Evolutionary conservation across 2,113 vertebrate genomes (phyloP), one percentile per base, ranked within the genome.

Genomic region (Rhynchomys soricoides): DNA sequence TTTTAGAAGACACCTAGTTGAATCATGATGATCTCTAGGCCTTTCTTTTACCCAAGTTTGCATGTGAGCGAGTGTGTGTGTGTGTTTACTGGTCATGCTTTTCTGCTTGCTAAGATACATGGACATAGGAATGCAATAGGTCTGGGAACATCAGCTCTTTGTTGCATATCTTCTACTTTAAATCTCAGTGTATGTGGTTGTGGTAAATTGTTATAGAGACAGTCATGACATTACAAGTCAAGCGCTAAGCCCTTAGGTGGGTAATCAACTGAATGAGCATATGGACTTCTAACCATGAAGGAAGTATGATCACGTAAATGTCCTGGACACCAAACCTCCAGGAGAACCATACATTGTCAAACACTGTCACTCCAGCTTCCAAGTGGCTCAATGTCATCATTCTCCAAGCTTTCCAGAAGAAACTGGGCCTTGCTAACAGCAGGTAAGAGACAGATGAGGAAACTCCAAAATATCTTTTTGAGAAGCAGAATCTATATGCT

Each of bases 141-240:
- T 81, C 86, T 82, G 10, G 45, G 85, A 64, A 52, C 48, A 94
- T 37, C n/a, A 31, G 8, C 15, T 93, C 34, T 86, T 90, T 91
- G 29, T 68, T 94, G 19, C 37, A 87, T 34, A 43, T 16, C 29
- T 88, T 96, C 31, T 31, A 81, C 83, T 79, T 87, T 71, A 57
- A 31, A 86, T 93, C 50, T 93, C 89, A 71, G 70, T 83, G 96
- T 93, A 55, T 93, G 78, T 88, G 86, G n/a, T 90, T 66, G 88
- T 40, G 87, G 31, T 90, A 37, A 52, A 7, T 94, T 92, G 16
- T 68, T 70, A n/a, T 73, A 68, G 57, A 87, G 45, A 91, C 19
- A 26, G 7, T 89, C 86, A 17, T 88, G 73, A n/a, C 81, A 70
- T 83, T 90, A 94, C 91, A 92, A 78, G 5, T 45, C 90, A 52